Conservation (phyloP, 2,797 vertebrate species). For the Centropyge bicolor region DNA sequence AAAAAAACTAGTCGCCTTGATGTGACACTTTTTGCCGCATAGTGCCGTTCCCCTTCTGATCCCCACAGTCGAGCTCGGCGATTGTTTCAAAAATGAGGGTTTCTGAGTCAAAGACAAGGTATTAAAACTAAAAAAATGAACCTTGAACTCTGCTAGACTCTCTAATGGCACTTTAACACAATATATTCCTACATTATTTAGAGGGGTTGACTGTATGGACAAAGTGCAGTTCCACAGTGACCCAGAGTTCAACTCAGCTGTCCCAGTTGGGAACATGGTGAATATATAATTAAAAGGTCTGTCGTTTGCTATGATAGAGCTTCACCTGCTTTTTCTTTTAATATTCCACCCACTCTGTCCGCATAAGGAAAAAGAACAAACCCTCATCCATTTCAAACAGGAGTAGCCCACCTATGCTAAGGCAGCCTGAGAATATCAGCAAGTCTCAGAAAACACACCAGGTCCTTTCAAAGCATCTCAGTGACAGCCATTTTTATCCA, state of each 20-base stretch:
- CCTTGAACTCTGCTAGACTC: constrained; percentile 54
- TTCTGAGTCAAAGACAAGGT: constrained; percentile 29
- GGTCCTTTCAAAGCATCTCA: constrained; percentile 9
- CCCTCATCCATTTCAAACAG: constrained; percentile 38
- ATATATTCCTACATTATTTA: constrained; percentile 67
- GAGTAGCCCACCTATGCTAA: neutral
- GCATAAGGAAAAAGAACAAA: neutral
- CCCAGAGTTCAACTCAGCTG: constrained; percentile 58
- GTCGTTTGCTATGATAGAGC: constrained; percentile 11
- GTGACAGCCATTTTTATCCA: constrained; percentile 33
- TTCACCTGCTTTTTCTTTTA: constrained; percentile 32
- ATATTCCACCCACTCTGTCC: constrained; percentile 32
- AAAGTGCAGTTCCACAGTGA: constrained; percentile 64
- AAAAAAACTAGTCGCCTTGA: constrained; percentile 31
- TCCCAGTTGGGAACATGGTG: constrained; percentile 44
- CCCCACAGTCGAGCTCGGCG: neutral
- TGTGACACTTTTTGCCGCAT: constrained; percentile 32
- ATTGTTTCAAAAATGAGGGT: constrained; percentile 17
- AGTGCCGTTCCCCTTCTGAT: constrained; percentile 18
- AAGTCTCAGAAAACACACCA: constrained; percentile 9
- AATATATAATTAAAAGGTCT: constrained; percentile 59
- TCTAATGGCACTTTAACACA: constrained; percentile 41
- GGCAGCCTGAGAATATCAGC: neutral
- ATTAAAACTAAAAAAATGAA: constrained; percentile 61
- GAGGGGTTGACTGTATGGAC: constrained; percentile 48